Conservation (phyloP, 2,888 invertebrate species). For the Labia minor region DNA sequence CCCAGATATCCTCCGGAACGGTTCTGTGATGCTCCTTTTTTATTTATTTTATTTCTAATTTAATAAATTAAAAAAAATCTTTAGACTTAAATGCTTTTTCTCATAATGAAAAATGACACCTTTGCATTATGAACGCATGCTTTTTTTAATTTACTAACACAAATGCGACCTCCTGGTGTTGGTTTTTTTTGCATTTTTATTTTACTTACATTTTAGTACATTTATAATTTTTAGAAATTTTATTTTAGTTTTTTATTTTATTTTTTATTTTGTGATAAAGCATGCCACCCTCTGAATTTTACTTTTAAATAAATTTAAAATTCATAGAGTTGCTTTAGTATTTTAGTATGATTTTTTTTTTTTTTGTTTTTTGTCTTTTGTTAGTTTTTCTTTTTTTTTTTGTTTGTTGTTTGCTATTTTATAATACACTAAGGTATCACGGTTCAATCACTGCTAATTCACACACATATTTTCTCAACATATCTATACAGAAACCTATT, state of each 20-base stretch:
- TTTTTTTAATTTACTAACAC: constrained; percentile 19
- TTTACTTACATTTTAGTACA: background rate
- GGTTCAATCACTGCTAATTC: background rate
- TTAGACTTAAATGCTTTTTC: too few species aligned
- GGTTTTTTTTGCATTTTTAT: constrained; percentile 20
- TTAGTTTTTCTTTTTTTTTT: background rate
- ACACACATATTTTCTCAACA: background rate
- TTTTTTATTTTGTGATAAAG: too few species aligned
- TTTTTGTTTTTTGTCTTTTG: background rate
- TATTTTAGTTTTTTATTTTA: background rate
- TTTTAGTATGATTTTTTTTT: background rate
- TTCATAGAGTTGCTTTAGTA: background rate
- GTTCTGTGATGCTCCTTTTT: too few species aligned
- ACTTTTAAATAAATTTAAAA: background rate
- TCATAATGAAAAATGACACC: too few species aligned
- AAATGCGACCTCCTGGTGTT: constrained; percentile 20
- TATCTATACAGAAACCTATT: background rate
- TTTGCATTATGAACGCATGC: constrained; percentile 17
- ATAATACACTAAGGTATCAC: background rate
- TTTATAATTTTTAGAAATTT: background rate
- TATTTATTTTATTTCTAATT: too few species aligned
- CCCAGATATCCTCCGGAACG: too few species aligned
- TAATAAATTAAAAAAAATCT: too few species aligned
- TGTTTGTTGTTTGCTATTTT: constrained; percentile 13
- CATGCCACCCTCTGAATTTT: background rate